Evolutionary conservation across 2,888 invertebrate genomes (phyloP).

Genomic region (Caenorhabditis drosophilae): DNA sequence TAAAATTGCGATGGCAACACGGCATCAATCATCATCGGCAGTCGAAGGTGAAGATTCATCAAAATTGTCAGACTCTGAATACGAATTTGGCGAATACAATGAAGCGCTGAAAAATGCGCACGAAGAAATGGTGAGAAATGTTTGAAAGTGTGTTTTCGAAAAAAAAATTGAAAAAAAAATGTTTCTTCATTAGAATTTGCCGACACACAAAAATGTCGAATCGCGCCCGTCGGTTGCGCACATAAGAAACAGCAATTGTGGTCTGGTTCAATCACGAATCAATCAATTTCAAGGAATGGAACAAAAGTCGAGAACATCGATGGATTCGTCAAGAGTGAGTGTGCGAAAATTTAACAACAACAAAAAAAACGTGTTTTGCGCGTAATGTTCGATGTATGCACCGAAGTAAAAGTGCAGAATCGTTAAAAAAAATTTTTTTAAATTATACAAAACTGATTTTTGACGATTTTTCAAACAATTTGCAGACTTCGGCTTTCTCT

Average conservation of each 20-base stretch:
- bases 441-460: too few species aligned
- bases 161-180: not conserved
- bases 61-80: conserved; percentile 4
- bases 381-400: not conserved
- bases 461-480: too few species aligned
- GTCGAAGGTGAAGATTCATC: not conserved
- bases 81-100: conserved; percentile 27
- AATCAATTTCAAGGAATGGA: conserved; percentile 31
- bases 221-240: conserved; percentile 23
- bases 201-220: conserved; percentile 13
- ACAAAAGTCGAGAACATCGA: conserved; percentile 10
- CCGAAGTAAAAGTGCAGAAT: not conserved
- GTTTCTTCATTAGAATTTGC: conserved; percentile 15
- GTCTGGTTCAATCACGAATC: conserved; percentile 31
- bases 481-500: conserved; percentile 12
- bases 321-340: conserved; percentile 19
- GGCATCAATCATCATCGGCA: conserved; percentile 1
- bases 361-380: not conserved
- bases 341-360: not conserved
- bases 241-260: conserved; percentile 16
- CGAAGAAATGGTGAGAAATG: conserved; percentile 22
- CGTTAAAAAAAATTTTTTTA: too few species aligned
- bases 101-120: conserved; percentile 16
- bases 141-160: too few species aligned
- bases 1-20: not conserved